Conservation (phyloP, 2,888 invertebrate genomes). For the Lordiphosa andalusiaca region DNA sequence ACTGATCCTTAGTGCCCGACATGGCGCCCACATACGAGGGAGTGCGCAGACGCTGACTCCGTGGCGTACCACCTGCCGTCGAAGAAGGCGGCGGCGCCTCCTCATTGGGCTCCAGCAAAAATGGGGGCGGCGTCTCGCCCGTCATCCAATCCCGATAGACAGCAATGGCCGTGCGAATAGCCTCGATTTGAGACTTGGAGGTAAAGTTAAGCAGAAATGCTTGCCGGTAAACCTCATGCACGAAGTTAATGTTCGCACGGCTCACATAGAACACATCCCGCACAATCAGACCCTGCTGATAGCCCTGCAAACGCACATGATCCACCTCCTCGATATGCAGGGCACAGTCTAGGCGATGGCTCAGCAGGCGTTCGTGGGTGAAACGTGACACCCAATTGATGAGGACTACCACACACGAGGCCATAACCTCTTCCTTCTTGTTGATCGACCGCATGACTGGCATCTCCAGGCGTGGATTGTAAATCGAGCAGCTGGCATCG, state of each 20-base stretch:
- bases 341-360: conserved; percentile 75
- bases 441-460: conserved; percentile 84
- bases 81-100: conserved; percentile 25
- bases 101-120: conserved; percentile 87
- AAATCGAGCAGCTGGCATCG: conserved; percentile 88
- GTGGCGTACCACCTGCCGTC: conserved; percentile 80
- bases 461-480: conserved; percentile 90
- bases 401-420: conserved; percentile 88
- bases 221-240: conserved; percentile 96
- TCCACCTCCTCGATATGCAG: conserved; percentile 78
- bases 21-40: conserved; percentile 89
- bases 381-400: conserved; percentile 95
- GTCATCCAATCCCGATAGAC: conserved; percentile 98
- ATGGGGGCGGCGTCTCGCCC: conserved; percentile 88
- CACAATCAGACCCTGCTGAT: conserved; percentile 84
- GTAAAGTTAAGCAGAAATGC: conserved; percentile 93
- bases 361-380: conserved; percentile 85
- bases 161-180: conserved; percentile 92
- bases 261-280: conserved; percentile 92
- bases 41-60: conserved; percentile 85
- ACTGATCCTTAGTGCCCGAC: conserved; percentile 88
- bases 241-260: conserved; percentile 95
- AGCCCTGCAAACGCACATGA: conserved; percentile 75
- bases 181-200: conserved; percentile 87
- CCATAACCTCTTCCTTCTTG: conserved; percentile 85